A percentile compares a stretch with the other conserved stretches of the same genome.
Conservation (phyloP, 2,888 invertebrate genomes). For the Macrosiphum euphorbiae region DNA sequence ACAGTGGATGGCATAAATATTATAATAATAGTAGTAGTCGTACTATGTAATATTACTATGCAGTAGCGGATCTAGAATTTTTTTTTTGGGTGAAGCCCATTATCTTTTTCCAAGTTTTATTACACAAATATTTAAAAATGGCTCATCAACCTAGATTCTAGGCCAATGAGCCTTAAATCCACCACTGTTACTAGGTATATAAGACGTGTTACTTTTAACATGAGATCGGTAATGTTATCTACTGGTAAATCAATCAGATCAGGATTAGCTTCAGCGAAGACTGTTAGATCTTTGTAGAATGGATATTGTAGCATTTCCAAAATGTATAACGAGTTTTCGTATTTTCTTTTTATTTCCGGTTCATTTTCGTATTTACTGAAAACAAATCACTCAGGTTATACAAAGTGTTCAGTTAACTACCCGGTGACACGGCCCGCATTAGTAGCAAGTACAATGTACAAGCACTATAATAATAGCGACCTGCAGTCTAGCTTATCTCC, state of each 20-base stretch:
- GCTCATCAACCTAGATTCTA: too few relatives aligned
- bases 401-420: not conserved
- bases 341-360: constrained; percentile 13
- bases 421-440: too few relatives aligned
- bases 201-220: constrained; percentile 64
- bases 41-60: not conserved
- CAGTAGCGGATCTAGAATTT: too few relatives aligned
- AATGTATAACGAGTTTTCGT: constrained; percentile 62
- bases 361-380: constrained; percentile 51
- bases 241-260: not conserved
- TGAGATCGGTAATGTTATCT: constrained; percentile 59
- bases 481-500: too few relatives aligned
- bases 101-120: too few relatives aligned
- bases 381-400: not conserved
- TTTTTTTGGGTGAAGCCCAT: too few relatives aligned
- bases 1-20: not conserved
- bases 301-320: constrained; percentile 65
- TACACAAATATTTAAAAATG: too few relatives aligned
- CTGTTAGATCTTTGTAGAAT: constrained; percentile 55
- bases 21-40: not conserved
- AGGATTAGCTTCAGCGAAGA: constrained; percentile 1
- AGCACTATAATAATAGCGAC: too few relatives aligned
- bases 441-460: too few relatives aligned
- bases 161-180: too few relatives aligned
- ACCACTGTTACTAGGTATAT: too few relatives aligned